A percentile compares a stretch with the other conserved stretches of the same genome.
phyloP scores from a whole-genome alignment of 2,888 invertebrate genomes.

The Psylliodes chrysocephalus region DNA sequence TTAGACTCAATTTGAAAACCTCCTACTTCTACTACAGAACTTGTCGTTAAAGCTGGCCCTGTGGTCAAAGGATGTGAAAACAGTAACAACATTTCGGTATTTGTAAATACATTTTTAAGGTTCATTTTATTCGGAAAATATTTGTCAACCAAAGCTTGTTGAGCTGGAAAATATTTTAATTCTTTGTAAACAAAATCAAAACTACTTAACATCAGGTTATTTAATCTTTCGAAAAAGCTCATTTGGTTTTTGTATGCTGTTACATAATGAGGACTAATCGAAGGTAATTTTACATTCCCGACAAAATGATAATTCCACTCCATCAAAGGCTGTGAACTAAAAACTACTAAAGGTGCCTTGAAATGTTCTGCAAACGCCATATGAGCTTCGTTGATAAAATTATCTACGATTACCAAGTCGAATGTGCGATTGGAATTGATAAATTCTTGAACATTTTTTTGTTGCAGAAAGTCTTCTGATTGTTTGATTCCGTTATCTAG shows the following conservation, averaged over 20 bases:
- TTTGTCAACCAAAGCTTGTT: slow-evolving; percentile 51
- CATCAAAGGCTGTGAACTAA: slow-evolving; percentile 62
- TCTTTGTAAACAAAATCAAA: slow-evolving; percentile 51
- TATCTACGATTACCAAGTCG: slow-evolving; percentile 61
- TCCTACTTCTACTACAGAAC: slow-evolving; percentile 69
- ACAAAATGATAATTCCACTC: slow-evolving; percentile 64
- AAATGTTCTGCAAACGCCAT: slow-evolving; percentile 12
- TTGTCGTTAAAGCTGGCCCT: slow-evolving; percentile 64
- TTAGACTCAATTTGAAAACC: slow-evolving; percentile 63
- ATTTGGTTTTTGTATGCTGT: slow-evolving; percentile 60
- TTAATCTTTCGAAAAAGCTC: neutral
- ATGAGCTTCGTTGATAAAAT: slow-evolving; percentile 63
- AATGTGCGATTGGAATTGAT: too few relatives aligned
- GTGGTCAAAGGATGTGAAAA: slow-evolving; percentile 66
- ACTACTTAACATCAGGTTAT: slow-evolving; percentile 61
- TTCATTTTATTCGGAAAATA: slow-evolving; percentile 53
- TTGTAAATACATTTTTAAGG: slow-evolving; percentile 50
- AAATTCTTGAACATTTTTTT: neutral
- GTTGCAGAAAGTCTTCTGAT: neutral
- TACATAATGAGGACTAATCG: slow-evolving; percentile 65
- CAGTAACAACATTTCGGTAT: slow-evolving; percentile 52
- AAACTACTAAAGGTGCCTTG: slow-evolving; percentile 48
- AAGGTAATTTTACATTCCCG: slow-evolving; percentile 64
- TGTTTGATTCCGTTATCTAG: neutral
- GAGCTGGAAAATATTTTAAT: slow-evolving; percentile 42